These are phyloP conservation scores for Sebastolobus alascanus DNA, from an alignment of 2,797 vertebrate species.

Conservation along the genomic window DNA sequence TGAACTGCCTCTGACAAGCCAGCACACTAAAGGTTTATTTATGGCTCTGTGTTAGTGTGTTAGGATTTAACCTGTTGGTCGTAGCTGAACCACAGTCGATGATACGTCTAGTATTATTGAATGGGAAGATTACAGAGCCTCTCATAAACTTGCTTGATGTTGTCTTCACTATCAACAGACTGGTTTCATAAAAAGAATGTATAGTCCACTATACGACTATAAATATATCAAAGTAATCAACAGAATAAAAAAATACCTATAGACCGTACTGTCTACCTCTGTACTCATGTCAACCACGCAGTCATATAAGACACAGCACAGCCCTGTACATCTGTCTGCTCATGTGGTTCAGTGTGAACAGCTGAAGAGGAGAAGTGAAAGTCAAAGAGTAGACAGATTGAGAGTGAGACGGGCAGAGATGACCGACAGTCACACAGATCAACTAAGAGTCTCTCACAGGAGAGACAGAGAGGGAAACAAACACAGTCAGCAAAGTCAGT, in stretches of 20 bases:
- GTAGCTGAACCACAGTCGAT: not conserved
- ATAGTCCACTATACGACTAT: not conserved
- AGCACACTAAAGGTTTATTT: not conserved
- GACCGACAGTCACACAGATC: not conserved
- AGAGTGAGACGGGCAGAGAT: not conserved
- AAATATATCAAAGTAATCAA: not conserved
- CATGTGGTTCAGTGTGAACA: slow-evolving; percentile 22
- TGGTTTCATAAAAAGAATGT: not conserved
- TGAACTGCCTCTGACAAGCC: not conserved
- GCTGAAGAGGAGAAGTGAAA: slow-evolving; percentile 42
- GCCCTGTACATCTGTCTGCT: slow-evolving; percentile 14
- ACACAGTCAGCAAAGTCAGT: slow-evolving; percentile 8
- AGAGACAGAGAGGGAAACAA: not conserved
- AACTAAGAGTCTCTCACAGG: not conserved
- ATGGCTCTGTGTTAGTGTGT: not conserved
- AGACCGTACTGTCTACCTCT: not conserved
- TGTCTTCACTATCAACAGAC: not conserved
- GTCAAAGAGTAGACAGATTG: slow-evolving; percentile 21
- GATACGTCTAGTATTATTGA: not conserved
- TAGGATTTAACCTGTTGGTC: not conserved
- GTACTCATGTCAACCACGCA: not conserved
- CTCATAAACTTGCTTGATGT: not conserved
- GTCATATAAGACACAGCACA: slow-evolving; percentile 6
- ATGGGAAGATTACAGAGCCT: not conserved
- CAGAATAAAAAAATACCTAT: not conserved